phyloP scores from a whole-genome alignment of 2,797 vertebrate genomes.

The Betta splendens region DNA sequence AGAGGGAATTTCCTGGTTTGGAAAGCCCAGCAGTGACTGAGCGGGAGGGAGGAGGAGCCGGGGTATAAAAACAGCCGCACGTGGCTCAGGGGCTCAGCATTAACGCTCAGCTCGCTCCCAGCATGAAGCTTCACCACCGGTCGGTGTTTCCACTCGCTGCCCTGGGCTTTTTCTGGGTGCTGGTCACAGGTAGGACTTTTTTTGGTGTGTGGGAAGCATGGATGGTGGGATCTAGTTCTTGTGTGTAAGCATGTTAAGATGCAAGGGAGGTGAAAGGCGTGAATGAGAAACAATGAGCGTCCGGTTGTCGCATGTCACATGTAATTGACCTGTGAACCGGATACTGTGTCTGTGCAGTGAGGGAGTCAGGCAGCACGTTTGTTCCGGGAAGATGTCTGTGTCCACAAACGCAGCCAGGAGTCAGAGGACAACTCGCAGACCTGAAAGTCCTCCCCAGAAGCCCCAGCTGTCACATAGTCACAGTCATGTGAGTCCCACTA shows the following conservation, averaged over 20 bases:
- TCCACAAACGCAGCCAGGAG: neutral
- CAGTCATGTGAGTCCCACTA: constrained; percentile 80
- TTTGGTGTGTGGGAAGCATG: neutral
- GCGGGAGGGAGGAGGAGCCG: constrained; percentile 55
- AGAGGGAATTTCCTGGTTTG: constrained; percentile 71
- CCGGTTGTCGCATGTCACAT: too few relatives aligned
- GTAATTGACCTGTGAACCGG: constrained; percentile 44
- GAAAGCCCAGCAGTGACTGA: constrained; percentile 58
- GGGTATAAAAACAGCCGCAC: constrained; percentile 54
- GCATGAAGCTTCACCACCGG: constrained; percentile 55
- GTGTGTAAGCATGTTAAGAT: too few relatives aligned
- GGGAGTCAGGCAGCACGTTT: constrained; percentile 45
- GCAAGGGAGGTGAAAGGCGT: too few relatives aligned
- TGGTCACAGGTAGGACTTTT: constrained; percentile 65
- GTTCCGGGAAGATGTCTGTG: constrained; percentile 81
- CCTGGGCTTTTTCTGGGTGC: constrained; percentile 55
- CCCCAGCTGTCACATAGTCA: constrained; percentile 64
- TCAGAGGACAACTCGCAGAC: constrained; percentile 59
- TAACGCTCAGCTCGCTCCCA: constrained; percentile 32
- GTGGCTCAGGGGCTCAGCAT: constrained; percentile 42
- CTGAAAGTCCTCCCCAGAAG: constrained; percentile 59
- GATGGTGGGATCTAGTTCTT: too few relatives aligned
- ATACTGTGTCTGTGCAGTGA: constrained; percentile 64
- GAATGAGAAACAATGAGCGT: too few relatives aligned
- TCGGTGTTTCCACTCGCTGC: constrained; percentile 40